phyloP scores from a whole-genome alignment of 2,113 vertebrate species.

The Trichechus manatus region DNA sequence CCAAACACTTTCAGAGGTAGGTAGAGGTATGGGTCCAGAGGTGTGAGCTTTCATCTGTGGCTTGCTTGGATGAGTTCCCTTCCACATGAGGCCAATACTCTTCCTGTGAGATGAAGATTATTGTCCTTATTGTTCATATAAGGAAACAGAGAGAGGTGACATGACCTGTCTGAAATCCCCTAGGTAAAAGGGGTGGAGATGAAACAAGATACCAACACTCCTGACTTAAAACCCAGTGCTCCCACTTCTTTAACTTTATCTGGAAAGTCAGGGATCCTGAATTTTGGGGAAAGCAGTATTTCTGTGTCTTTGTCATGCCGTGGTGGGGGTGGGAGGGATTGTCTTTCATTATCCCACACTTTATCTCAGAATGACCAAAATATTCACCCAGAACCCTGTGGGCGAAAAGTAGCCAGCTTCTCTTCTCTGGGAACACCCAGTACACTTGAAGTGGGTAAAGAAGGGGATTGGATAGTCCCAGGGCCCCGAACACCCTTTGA shows the following conservation, averaged over 20 bases:
- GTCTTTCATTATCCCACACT: background rate
- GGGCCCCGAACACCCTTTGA: background rate
- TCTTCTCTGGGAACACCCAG: background rate
- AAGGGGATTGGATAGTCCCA: background rate
- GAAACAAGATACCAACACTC: background rate
- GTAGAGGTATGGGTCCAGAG: background rate
- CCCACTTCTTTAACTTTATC: background rate
- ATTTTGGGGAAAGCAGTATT: background rate
- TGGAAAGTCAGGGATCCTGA: background rate
- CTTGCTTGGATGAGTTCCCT: background rate
- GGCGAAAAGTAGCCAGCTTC: background rate
- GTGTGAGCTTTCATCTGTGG: background rate
- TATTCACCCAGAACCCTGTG: background rate
- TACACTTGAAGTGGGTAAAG: background rate
- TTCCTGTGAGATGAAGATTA: background rate
- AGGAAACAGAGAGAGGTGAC: background rate
- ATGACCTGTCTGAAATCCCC: background rate
- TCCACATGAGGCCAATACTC: background rate
- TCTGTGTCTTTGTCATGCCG: background rate
- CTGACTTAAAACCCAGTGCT: background rate
- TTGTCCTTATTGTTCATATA: background rate
- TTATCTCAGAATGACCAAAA: background rate
- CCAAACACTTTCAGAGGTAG: constrained; percentile 17
- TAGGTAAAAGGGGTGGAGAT: background rate
- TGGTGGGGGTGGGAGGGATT: background rate